Conservation (phyloP, 2,888 invertebrate species). For the Caenorhabditis angaria region DNA sequence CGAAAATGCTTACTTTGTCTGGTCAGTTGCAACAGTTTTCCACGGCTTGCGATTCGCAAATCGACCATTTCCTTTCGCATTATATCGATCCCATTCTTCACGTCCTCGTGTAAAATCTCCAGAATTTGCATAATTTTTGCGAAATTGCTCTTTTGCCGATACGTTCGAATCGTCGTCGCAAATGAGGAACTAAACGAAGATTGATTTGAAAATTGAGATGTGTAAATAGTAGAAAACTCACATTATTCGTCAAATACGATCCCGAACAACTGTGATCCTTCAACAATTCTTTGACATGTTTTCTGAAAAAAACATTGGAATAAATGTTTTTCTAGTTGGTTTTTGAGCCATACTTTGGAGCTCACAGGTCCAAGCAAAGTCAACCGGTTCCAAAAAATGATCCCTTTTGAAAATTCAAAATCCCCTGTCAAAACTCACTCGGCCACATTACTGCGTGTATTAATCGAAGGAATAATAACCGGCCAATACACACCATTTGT, state of each 20-base stretch:
- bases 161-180: too few relatives aligned
- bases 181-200: too few relatives aligned
- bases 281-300: constrained; percentile 11
- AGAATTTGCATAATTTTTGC: not conserved
- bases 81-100: constrained; percentile 20
- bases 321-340: too few relatives aligned
- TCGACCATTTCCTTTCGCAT: constrained; percentile 18
- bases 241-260: constrained; percentile 9
- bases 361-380: too few relatives aligned
- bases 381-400: too few relatives aligned
- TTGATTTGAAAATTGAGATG: not conserved
- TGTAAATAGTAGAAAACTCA: constrained; percentile 6
- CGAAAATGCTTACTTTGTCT: constrained; percentile 5
- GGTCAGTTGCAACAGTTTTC: constrained; percentile 4
- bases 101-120: not conserved
- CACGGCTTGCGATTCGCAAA: constrained; percentile 17
- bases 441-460: not conserved
- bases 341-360: too few relatives aligned
- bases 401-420: too few relatives aligned
- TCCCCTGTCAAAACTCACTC: too few relatives aligned
- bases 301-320: too few relatives aligned
- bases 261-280: constrained; percentile 21
- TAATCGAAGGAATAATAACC: not conserved
- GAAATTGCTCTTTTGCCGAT: constrained; percentile 6
- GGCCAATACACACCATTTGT: not conserved